Percentiles rank a stretch among this genome's conserved stretches.
phyloP scores from a whole-genome alignment of 2,113 vertebrate species.

The Verasper variegatus region DNA sequence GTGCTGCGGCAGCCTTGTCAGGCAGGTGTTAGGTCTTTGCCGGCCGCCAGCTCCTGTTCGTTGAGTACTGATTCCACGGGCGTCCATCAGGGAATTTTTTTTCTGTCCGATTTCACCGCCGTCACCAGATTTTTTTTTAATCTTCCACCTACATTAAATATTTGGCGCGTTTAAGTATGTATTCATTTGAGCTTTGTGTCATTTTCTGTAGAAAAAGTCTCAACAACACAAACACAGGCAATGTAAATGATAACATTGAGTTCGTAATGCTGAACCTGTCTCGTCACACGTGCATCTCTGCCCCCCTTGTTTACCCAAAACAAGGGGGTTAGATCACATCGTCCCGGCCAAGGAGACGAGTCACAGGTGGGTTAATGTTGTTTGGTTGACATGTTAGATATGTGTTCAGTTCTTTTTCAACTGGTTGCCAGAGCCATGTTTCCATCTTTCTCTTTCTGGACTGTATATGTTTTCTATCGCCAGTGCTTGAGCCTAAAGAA shows the following conservation, averaged over 20 bases:
- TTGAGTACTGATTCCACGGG: slow-evolving; percentile 89
- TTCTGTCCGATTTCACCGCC: slow-evolving; percentile 58
- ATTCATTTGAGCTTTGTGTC: slow-evolving; percentile 66
- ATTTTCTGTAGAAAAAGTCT: slow-evolving; percentile 86
- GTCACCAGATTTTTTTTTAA: slow-evolving; percentile 57
- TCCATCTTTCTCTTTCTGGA: slow-evolving; percentile 56
- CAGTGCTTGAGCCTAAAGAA: slow-evolving; percentile 85
- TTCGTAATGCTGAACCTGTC: slow-evolving; percentile 81
- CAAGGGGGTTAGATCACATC: slow-evolving; percentile 84
- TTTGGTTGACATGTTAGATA: slow-evolving; percentile 71
- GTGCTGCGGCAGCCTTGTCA: slow-evolving; percentile 77
- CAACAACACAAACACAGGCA: slow-evolving; percentile 94
- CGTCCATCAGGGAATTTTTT: slow-evolving; percentile 85
- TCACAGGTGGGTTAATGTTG: slow-evolving; percentile 73
- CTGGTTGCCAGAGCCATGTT: slow-evolving; percentile 68
- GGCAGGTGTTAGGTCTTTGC: slow-evolving; percentile 82
- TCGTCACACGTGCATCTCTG: slow-evolving; percentile 60
- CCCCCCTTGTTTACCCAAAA: slow-evolving; percentile 84
- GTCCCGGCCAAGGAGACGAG: slow-evolving; percentile 65
- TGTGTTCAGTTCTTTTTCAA: slow-evolving; percentile 80
- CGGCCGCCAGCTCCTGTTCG: slow-evolving; percentile 80
- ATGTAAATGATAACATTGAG: slow-evolving; percentile 92
- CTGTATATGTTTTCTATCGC: slow-evolving; percentile 54
- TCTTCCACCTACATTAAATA: slow-evolving; percentile 84
- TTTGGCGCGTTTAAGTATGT: slow-evolving; percentile 81